Percentiles rank a stretch among this genome's conserved stretches.
These are phyloP conservation scores for Anguilla pacifica DNA, from an alignment of 2,797 vertebrate genomes.

Conservation along the genomic window DNA sequence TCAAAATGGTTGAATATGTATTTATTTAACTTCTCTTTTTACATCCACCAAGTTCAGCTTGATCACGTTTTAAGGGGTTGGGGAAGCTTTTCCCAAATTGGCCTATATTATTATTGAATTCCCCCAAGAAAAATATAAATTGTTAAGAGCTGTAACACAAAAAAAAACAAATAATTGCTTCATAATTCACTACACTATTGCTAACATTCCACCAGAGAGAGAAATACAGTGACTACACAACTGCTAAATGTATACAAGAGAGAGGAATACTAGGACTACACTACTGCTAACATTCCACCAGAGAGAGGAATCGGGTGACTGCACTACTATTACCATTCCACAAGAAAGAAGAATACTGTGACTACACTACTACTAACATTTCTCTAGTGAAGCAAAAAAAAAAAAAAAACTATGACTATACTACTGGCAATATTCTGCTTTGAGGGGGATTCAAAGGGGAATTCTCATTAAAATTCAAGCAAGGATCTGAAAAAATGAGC, in stretches of 20 bases:
- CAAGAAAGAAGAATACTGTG: not conserved
- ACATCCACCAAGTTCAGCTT: not conserved
- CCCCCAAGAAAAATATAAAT: too few species aligned
- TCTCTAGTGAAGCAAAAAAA: not conserved
- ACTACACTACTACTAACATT: not conserved
- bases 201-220: not conserved
- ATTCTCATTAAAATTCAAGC: slow-evolving; percentile 4
- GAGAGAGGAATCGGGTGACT: too few species aligned
- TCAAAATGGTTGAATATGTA: too few species aligned
- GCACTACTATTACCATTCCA: not conserved
- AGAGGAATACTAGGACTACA: too few species aligned
- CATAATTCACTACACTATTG: too few species aligned
- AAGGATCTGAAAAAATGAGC: not conserved
- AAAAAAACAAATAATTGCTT: too few species aligned
- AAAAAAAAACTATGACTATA: not conserved
- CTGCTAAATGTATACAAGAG: too few species aligned
- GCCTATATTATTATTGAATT: too few species aligned
- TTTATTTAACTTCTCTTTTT: not conserved
- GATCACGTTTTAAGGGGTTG: not conserved
- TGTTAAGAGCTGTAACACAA: too few species aligned
- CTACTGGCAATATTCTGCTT: not conserved
- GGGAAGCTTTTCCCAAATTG: not conserved
- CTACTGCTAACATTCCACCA: too few species aligned
- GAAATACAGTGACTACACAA: too few species aligned
- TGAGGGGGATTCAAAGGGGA: not conserved